A percentile compares a stretch with the other conserved stretches of the same genome.
These are phyloP conservation scores for Temnothorax ravouxi DNA, from an alignment of 2,888 invertebrate genomes.

Conservation along the genomic window DNA sequence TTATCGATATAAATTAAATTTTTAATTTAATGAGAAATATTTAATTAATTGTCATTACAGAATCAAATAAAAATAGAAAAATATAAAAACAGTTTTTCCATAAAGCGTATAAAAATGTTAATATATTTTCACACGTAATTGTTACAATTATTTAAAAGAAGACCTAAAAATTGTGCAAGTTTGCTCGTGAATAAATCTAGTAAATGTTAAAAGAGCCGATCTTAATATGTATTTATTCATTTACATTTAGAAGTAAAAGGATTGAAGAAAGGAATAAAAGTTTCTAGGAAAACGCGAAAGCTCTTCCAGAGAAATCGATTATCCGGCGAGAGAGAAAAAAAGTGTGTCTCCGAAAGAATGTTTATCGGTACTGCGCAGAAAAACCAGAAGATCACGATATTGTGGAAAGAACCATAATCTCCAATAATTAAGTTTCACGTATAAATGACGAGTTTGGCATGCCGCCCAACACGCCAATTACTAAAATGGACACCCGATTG, in stretches of 20 bases:
- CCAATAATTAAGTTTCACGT: slow-evolving; percentile 56
- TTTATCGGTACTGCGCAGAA: background rate
- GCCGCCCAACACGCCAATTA: slow-evolving; percentile 53
- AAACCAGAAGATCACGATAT: background rate
- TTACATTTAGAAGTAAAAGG: slow-evolving; percentile 32
- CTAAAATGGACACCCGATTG: slow-evolving; percentile 55
- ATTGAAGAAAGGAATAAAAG: slow-evolving; percentile 13
- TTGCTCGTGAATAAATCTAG: background rate
- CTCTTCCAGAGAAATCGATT: slow-evolving; percentile 11
- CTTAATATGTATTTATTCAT: slow-evolving; percentile 37
- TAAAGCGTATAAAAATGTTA: background rate
- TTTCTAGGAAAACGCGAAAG: background rate
- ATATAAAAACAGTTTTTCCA: background rate
- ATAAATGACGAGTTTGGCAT: slow-evolving; percentile 20
- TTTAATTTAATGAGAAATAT: background rate
- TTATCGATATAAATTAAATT: background rate
- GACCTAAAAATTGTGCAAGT: background rate
- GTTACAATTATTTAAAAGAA: background rate
- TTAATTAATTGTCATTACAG: background rate
- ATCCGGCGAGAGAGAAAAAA: background rate
- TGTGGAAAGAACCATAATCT: slow-evolving; percentile 28
- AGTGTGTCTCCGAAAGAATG: background rate
- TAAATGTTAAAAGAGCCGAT: background rate
- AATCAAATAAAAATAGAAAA: background rate
- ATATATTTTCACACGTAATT: background rate